These are phyloP conservation scores for Morpho achilles DNA, from an alignment of 2,888 invertebrate species.

Conservation along the genomic window DNA sequence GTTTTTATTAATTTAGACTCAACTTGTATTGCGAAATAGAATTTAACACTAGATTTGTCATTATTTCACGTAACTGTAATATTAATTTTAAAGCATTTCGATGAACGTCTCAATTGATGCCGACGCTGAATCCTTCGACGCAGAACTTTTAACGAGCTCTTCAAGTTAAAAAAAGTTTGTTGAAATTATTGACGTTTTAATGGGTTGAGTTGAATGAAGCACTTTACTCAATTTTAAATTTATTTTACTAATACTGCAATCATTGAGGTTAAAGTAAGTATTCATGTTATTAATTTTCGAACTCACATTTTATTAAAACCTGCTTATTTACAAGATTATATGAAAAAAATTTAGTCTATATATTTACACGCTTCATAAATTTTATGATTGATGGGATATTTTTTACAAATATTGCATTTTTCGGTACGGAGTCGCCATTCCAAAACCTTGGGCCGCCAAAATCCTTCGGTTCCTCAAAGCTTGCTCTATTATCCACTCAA, in stretches of 20 bases:
- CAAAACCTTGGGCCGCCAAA: no score
- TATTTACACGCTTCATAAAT: no score
- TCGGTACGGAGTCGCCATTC: no score
- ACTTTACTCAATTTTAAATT: constrained; percentile 12
- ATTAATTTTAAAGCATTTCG: constrained; percentile 5
- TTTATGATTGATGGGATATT: no score
- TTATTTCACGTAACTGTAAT: background rate
- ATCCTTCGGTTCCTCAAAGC: no score
- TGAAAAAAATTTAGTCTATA: no score
- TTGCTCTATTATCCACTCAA: no score
- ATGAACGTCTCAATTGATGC: constrained; percentile 22
- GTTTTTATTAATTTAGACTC: no score
- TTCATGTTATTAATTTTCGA: background rate
- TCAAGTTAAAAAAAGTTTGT: constrained; percentile 20
- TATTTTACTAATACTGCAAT: constrained; percentile 2
- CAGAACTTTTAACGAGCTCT: constrained; percentile 27
- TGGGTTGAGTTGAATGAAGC: constrained; percentile 18
- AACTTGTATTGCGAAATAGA: no score
- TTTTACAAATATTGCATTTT: no score
- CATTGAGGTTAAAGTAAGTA: constrained; percentile 4
- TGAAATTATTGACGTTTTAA: constrained; percentile 28
- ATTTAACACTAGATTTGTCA: background rate
- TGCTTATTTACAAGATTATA: no score
- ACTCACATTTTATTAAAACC: background rate
- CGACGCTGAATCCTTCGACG: constrained; percentile 21